These are phyloP conservation scores for Chlorodrepanis virens DNA, from an alignment of 2,113 vertebrate species.

Conservation along the genomic window DNA sequence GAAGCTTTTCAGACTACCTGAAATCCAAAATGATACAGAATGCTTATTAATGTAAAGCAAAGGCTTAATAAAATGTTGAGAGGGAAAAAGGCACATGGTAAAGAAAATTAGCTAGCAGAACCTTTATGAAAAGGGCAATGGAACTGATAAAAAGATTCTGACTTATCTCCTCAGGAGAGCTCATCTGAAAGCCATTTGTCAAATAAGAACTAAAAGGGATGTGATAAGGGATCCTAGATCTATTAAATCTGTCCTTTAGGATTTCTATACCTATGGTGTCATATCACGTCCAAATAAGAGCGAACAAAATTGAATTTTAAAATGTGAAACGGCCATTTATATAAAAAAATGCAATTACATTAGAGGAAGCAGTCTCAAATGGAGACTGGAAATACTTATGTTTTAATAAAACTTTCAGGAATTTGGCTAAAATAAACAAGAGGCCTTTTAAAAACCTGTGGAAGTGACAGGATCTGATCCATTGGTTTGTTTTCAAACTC, in stretches of 20 bases:
- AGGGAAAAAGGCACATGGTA: background rate
- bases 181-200: constrained; percentile 45
- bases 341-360: background rate
- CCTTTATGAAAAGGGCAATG: constrained; percentile 1
- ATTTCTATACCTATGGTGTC: constrained; percentile 34
- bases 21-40: background rate
- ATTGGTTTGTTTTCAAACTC: background rate
- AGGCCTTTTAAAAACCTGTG: background rate
- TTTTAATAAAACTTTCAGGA: background rate
- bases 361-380: background rate
- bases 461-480: background rate
- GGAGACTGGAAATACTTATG: background rate
- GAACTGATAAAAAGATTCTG: constrained; percentile 28
- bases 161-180: constrained; percentile 20
- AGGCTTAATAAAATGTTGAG: background rate
- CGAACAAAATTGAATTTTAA: constrained; percentile 25
- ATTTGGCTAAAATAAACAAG: background rate
- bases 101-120: constrained; percentile 31
- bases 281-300: background rate
- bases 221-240: constrained; percentile 42
- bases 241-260: constrained; percentile 37
- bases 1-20: background rate
- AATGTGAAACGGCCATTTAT: background rate
- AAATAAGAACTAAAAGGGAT: constrained; percentile 21
- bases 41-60: background rate